Base-by-base conservation (phyloP, 1,140 invertebrate species). In the Papilio polyxenes region DNA sequence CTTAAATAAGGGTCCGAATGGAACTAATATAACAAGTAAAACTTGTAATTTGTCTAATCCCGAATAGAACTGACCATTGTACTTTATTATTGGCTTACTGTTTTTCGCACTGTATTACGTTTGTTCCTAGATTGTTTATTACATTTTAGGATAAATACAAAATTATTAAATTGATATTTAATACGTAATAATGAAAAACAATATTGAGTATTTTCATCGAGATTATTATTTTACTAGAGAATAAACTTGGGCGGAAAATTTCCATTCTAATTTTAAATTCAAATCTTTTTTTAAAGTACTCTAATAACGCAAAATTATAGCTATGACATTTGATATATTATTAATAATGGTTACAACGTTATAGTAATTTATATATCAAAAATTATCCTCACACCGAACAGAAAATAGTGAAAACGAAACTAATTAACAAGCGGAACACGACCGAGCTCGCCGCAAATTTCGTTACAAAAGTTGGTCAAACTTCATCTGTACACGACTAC, bases 21-120 rank as follows among this genome's bases (percentile, higher is more conserved):
- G 53, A 75, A 76, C 44, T 76, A 77, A 77, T 77, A 53, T 53
- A 77, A 77, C 75, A 77, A 77, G 17, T 77, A 51, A 77, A 76
- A 76, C 75, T 76, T 76, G 49, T 20, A 76, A 23, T 76, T 76
- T 76, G 20, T 76, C 75, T 49, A 53, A 75, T 75, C 40, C 74
- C 74, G 74, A 75, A 48, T 49, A 44, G 44, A 48, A 49, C 74
- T 75, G 75, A 56, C 75, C 49, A 53, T 53, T 77, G 75, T 31
- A 48, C 72, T 75, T 65, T 65, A 65, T 65, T 65, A 72, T 72
- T 72, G 65, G 40, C 65, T 72, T 7, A 0, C 65, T 37, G 65
- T 37, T 72, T 20, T 72, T 72, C 13, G 13, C 13, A 15, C 31
- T 37, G 31, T 72, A 59, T 59, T 17, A 53, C 51, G 7, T 59